Percentiles rank a stretch among this genome's conserved stretches.
Conservation (phyloP, 2,797 vertebrate species). For the Sebastes reedi region DNA sequence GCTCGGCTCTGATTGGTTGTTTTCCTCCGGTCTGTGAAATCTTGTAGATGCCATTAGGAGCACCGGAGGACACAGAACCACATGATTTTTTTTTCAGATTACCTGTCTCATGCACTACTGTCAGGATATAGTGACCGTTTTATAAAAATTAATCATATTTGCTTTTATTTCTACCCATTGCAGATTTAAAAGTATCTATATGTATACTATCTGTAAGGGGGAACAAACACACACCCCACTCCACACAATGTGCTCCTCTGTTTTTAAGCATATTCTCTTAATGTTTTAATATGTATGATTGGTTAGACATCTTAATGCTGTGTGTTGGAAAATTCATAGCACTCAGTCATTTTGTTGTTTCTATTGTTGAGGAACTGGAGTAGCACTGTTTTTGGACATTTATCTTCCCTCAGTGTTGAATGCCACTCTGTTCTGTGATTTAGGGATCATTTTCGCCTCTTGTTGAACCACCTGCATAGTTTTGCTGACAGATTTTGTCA, state of each 20-base stretch:
- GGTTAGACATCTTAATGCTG: not conserved
- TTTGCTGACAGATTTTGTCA: not conserved
- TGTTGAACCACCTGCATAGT: not conserved
- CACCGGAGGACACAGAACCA: no score
- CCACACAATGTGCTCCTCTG: not conserved
- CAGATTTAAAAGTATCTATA: no score
- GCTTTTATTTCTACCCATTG: no score
- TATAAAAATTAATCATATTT: no score
- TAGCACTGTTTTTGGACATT: not conserved
- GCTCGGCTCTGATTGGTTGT: no score
- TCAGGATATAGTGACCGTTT: no score
- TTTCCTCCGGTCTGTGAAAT: no score
- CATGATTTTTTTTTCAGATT: no score
- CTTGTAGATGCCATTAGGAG: no score
- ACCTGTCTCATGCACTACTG: fast-evolving
- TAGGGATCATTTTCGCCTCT: not conserved
- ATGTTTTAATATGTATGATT: not conserved
- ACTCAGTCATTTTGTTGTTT: not conserved
- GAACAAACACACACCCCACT: not conserved
- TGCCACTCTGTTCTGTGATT: not conserved
- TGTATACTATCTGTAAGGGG: not conserved
- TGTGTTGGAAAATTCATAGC: not conserved
- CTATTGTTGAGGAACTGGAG: not conserved
- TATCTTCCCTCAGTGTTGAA: not conserved
- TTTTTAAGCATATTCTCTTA: not conserved